Evolutionary conservation across 2,888 invertebrate genomes (phyloP), one percentile per base, ranked within the genome.

Genomic region (Xylophagus ater): DNA sequence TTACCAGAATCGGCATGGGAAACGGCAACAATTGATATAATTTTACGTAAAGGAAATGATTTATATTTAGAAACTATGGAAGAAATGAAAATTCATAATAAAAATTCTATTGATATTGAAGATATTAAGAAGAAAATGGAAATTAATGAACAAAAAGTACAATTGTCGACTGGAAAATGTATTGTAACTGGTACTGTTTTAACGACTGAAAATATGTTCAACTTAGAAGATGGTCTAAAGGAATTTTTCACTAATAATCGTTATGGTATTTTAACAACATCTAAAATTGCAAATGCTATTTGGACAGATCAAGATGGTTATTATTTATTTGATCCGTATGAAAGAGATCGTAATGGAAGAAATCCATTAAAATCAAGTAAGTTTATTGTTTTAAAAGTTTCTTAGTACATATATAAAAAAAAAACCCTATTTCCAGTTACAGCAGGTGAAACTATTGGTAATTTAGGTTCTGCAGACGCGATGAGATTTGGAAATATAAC

Each of bases 301-400:
- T 77, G 75, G 74, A 66, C 59, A 38, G 59, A 67, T 1, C 66
- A 67, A 0, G 53, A 64, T 3, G 65, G 63, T 32, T 67, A 59
- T 42, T 72, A 71, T 46, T 65, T 72, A 51, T 76, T 73, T 34
- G 76, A 78, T 48, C 73, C 77, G 0, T 72, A 73, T 14, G 69
- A 53, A 36, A 54, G 51, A 31, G 34, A 28, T 23, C 24, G 13
- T 10, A 15, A 13, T 18, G 32, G 32, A 4, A 28, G 14, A 17
- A 37, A 21, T 34, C 10, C 20, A 10, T 23, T 8, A 12, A 23
- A 34, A 23, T 4, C 15, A 34, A 34, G 34, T 34, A 4, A 32
- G 7, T 30, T n/a, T 7, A 4, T 18, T 23, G 10, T 23, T 4
- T 19, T 14, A 8, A 34, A 32, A 10, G 13, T n/a, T n/a, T n/a